These are phyloP conservation scores for Anser cygnoides DNA, from an alignment of 2,113 vertebrate genomes.

Conservation along the genomic window DNA sequence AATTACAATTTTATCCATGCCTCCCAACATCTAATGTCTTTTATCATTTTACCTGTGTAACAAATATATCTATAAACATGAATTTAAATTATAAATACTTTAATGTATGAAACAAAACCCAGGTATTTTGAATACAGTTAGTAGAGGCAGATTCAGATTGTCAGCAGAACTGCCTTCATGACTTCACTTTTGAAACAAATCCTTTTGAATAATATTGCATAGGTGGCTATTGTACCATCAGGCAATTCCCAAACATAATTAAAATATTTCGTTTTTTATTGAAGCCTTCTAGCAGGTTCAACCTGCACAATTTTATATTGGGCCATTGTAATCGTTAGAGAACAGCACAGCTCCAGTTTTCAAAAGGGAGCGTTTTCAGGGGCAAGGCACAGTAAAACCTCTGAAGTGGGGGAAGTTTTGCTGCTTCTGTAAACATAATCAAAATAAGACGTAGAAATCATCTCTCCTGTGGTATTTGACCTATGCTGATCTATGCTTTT, in stretches of 20 bases:
- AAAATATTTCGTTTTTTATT: not conserved
- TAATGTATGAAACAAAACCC: not conserved
- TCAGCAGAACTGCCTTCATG: not conserved
- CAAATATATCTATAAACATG: not conserved
- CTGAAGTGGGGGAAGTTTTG: not conserved
- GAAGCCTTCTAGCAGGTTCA: not conserved
- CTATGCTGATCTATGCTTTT: not conserved
- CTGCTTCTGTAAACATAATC: not conserved
- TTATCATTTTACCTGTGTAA: not conserved
- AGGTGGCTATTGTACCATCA: not conserved
- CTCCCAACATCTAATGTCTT: not conserved
- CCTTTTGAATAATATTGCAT: not conserved
- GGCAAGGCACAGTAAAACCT: not conserved
- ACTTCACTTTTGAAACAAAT: constrained; percentile 1
- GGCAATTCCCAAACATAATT: not conserved
- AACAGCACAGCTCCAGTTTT: not conserved
- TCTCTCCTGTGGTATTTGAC: not conserved
- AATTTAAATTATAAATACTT: not conserved
- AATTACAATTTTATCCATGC: not conserved
- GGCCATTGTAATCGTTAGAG: not conserved
- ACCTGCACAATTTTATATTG: not conserved
- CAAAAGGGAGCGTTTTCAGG: not conserved
- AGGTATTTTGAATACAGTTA: not conserved
- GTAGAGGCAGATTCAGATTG: not conserved
- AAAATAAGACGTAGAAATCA: not conserved